Evolutionary conservation across 2,113 vertebrate species (phyloP).

Genomic region (Paracyprichromis sp.): DNA sequence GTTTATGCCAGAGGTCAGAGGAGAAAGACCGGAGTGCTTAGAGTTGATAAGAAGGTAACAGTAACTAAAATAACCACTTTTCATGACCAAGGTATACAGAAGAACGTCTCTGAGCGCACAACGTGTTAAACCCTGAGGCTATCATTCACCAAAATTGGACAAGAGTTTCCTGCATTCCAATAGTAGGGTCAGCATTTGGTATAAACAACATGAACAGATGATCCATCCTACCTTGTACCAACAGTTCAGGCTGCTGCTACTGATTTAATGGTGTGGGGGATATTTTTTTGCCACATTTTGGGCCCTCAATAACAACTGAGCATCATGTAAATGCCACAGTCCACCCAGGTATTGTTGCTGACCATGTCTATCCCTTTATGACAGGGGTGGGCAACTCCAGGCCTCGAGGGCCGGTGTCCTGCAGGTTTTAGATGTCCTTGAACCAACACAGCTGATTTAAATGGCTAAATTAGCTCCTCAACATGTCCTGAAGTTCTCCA

Average conservation of each 20-base stretch:
- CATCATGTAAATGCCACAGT: not conserved
- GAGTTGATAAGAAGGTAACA: not conserved
- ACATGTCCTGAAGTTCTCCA: no score
- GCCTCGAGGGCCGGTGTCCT: no score
- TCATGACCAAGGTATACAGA: not conserved
- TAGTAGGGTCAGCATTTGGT: not conserved
- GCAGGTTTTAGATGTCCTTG: no score
- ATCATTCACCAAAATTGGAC: not conserved
- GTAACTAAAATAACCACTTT: not conserved
- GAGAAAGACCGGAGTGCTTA: not conserved
- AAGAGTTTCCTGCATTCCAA: not conserved
- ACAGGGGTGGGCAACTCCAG: not conserved
- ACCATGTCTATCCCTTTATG: accelerated
- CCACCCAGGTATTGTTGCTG: not conserved
- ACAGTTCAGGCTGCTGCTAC: accelerated
- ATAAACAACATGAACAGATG: not conserved
- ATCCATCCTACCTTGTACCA: not conserved
- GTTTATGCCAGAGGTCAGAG: not conserved
- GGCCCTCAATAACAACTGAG: not conserved
- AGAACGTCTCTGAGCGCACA: not conserved
- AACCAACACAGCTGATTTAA: no score
- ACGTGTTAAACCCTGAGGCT: not conserved
- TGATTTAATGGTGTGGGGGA: not conserved
- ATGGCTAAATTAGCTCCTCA: no score
- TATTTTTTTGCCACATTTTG: not conserved